Conservation (phyloP, 2,113 vertebrate genomes). For the Atlantisia rogersi region DNA sequence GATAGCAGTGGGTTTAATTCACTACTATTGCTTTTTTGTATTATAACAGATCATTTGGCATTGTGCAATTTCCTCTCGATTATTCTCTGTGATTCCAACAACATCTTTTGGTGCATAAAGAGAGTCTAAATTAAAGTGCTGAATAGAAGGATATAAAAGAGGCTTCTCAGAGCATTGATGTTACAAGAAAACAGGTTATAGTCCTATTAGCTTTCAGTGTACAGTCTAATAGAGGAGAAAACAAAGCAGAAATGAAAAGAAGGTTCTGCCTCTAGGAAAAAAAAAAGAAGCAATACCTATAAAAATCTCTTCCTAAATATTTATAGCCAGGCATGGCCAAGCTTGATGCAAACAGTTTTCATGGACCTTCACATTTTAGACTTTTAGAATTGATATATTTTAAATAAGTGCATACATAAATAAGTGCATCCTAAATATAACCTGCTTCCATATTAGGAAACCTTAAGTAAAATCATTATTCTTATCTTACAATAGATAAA, state of each 20-base stretch:
- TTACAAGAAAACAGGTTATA: constrained; percentile 19
- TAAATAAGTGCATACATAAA: background rate
- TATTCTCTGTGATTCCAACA: background rate
- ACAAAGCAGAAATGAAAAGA: constrained; percentile 18
- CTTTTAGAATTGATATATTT: background rate
- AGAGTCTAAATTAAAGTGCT: background rate
- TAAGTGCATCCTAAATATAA: background rate
- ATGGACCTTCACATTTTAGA: background rate
- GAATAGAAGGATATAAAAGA: constrained; percentile 5
- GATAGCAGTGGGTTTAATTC: background rate
- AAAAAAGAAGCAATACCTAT: background rate
- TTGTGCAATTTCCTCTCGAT: background rate
- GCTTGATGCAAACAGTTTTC: background rate
- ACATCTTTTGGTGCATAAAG: background rate
- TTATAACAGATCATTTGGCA: background rate
- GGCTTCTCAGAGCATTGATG: background rate
- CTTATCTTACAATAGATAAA: background rate
- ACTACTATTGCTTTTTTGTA: background rate
- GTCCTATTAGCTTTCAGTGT: background rate
- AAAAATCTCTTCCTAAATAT: background rate
- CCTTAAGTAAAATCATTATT: background rate
- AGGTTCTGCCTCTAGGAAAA: background rate
- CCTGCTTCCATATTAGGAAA: background rate
- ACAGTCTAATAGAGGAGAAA: background rate
- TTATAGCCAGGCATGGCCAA: background rate